Percentiles rank a stretch among this genome's conserved stretches.
Evolutionary conservation across 2,797 vertebrate genomes (phyloP).

Genomic region (Rhinophrynus dorsalis): DNA sequence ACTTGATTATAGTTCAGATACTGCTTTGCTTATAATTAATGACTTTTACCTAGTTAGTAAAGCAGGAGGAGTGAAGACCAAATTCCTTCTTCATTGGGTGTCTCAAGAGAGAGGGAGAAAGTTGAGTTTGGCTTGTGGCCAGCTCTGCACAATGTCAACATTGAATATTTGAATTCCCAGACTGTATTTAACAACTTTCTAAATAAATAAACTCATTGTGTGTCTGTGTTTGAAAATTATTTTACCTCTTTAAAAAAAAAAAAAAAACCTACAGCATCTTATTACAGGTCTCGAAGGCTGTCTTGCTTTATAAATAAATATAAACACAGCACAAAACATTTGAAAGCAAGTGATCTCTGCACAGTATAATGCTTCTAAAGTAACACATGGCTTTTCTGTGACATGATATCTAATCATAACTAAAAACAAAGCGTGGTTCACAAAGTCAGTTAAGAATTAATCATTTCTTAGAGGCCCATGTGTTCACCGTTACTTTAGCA

Average conservation of each 20-base stretch:
- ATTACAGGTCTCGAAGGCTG: constrained; percentile 64
- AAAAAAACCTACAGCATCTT: constrained; percentile 60
- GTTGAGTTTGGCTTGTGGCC: constrained; percentile 76
- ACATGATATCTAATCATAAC: constrained; percentile 58
- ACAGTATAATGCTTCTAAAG: constrained; percentile 39
- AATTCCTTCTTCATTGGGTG: constrained; percentile 69
- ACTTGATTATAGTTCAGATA: constrained; percentile 72
- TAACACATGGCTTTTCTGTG: constrained; percentile 18
- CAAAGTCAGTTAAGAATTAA: constrained; percentile 66
- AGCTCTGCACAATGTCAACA: constrained; percentile 93
- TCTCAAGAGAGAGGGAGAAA: constrained; percentile 65
- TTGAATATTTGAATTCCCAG: constrained; percentile 98
- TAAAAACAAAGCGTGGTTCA: constrained; percentile 62
- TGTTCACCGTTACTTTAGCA: constrained; percentile 54
- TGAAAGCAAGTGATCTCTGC: not conserved
- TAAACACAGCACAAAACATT: constrained; percentile 54
- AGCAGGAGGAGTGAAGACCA: constrained; percentile 72
- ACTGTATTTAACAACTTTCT: constrained; percentile 93
- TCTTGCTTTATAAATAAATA: constrained; percentile 65
- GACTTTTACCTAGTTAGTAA: constrained; percentile 78
- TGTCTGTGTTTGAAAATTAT: constrained; percentile 84
- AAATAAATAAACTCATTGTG: constrained; percentile 95
- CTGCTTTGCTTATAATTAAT: constrained; percentile 75
- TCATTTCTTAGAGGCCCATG: constrained; percentile 59
- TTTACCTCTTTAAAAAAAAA: constrained; percentile 73